Conservation (phyloP, 2,113 vertebrate genomes). For the Nothobranchius kuhntae region DNA sequence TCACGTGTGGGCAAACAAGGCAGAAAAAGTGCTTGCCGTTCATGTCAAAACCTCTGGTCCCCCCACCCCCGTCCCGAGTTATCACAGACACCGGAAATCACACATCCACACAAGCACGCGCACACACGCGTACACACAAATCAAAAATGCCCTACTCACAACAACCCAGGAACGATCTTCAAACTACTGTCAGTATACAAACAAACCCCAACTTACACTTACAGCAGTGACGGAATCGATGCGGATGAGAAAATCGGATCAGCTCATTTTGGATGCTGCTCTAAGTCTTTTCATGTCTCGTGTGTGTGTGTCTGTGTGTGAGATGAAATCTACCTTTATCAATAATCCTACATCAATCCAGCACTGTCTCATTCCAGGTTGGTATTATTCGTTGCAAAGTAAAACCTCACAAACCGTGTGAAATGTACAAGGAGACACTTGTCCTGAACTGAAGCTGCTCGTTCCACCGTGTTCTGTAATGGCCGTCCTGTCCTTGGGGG, state of each 20-base stretch:
- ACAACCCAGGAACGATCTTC: conserved; percentile 71
- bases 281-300: conserved; percentile 26
- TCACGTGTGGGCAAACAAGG: conserved; percentile 67
- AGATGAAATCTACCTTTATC: conserved; percentile 41
- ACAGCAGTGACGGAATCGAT: conserved; percentile 77
- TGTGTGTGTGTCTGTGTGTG: neutral
- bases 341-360: conserved; percentile 39
- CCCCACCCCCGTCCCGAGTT: conserved; percentile 46
- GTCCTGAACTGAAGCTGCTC: conserved; percentile 47
- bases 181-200: conserved; percentile 76
- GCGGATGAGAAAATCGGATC: conserved; percentile 57
- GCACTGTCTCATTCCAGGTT: conserved; percentile 41
- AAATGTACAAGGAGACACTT: conserved; percentile 24
- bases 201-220: conserved; percentile 85
- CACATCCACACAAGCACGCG: conserved; percentile 51
- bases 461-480: conserved; percentile 22
- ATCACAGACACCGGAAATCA: conserved; percentile 64
- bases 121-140: conserved; percentile 30
- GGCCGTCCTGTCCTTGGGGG: conserved; percentile 23
- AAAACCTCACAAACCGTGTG: conserved; percentile 52
- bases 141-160: conserved; percentile 73
- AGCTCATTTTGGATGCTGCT: conserved; percentile 46
- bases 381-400: conserved; percentile 34
- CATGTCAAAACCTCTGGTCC: conserved; percentile 59
- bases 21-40: conserved; percentile 65